Conservation (phyloP, 1,140 invertebrate genomes). For the Euwallacea similis region DNA sequence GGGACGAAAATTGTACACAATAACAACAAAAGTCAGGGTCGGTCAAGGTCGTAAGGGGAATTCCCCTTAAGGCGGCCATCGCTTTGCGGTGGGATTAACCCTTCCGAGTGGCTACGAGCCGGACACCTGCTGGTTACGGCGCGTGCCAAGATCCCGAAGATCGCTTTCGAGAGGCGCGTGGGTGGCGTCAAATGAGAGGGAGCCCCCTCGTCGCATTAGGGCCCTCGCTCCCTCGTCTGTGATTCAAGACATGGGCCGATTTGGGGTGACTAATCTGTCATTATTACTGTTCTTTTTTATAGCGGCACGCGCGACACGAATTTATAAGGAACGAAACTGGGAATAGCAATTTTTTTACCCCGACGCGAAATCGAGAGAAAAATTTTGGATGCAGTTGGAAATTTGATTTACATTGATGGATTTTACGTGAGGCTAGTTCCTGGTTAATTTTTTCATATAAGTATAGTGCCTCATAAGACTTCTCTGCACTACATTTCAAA, state of each 20-base stretch:
- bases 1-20: conserved; percentile 20
- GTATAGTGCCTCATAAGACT: no score
- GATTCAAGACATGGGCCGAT: conserved; percentile 33
- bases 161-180: conserved; percentile 34
- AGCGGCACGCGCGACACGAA: conserved; percentile 23
- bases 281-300: conserved; percentile 35
- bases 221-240: conserved; percentile 24
- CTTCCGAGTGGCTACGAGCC: conserved; percentile 28
- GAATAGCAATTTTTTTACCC: not conserved
- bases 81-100: conserved; percentile 30
- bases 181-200: conserved; percentile 30
- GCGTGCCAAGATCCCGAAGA: conserved; percentile 32
- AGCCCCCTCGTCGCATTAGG: conserved; percentile 21
- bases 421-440: no score
- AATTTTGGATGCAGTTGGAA: no score
- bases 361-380: no score
- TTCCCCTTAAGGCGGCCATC: conserved; percentile 29
- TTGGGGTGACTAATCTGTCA: conserved; percentile 36
- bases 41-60: conserved; percentile 33
- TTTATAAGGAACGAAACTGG: conserved; percentile 6
- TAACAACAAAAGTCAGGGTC: conserved; percentile 22
- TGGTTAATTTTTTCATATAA: no score
- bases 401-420: no score
- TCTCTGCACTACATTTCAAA: no score
- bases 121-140: conserved; percentile 33